phyloP scores from a whole-genome alignment of 2,113 vertebrate genomes.

The Cyanistes caeruleus region DNA sequence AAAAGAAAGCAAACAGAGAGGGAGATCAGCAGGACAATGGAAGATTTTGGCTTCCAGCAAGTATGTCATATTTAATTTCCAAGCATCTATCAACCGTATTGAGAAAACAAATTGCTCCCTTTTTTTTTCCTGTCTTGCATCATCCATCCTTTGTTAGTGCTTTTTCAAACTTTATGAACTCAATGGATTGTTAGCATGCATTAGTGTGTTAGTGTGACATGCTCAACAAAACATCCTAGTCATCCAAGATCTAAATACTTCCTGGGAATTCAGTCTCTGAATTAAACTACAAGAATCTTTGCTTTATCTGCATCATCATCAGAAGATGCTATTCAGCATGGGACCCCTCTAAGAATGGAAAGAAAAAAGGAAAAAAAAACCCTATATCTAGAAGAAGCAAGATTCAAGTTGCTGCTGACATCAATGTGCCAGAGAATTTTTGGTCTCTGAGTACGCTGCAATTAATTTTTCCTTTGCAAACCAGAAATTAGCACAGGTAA shows the following conservation, averaged over 20 bases:
- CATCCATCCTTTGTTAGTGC: background rate
- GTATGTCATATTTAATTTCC: background rate
- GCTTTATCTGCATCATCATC: background rate
- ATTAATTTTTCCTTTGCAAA: background rate
- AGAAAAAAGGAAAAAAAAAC: background rate
- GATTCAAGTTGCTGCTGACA: background rate
- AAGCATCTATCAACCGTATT: background rate
- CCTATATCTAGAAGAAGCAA: background rate
- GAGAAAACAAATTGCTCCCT: background rate
- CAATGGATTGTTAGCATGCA: background rate
- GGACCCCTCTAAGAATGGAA: background rate
- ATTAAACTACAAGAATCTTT: background rate
- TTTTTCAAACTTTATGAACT: constrained; percentile 24
- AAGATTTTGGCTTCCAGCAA: constrained; percentile 5
- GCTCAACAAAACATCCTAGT: background rate
- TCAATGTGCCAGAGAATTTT: background rate
- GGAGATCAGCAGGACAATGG: background rate
- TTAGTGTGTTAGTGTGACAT: background rate
- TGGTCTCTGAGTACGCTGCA: background rate
- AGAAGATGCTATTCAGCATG: background rate
- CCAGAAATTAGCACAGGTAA: background rate
- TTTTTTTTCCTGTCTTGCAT: background rate
- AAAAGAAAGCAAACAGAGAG: background rate
- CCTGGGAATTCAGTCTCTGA: background rate
- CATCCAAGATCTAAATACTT: constrained; percentile 2